These are phyloP conservation scores for Lordiphosa collinella DNA, from an alignment of 1,140 invertebrate species.

Conservation along the genomic window DNA sequence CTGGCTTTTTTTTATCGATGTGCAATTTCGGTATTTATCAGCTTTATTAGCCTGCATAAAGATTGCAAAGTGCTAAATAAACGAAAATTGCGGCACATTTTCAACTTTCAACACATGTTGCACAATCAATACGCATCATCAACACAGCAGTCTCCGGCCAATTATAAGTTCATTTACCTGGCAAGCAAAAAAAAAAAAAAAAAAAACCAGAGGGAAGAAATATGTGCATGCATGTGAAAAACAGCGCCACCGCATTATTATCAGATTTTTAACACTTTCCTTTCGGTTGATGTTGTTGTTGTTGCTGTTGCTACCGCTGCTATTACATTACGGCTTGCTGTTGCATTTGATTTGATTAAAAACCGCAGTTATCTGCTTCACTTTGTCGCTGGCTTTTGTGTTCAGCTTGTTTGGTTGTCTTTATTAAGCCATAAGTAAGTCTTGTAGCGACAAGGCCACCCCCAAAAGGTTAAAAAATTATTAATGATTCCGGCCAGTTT, in stretches of 20 bases:
- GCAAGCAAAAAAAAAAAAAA: constrained; percentile 34
- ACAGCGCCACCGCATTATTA: constrained; percentile 71
- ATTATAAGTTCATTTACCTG: constrained; percentile 77
- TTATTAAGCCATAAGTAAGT: constrained; percentile 23
- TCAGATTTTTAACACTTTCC: constrained; percentile 76
- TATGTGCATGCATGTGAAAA: constrained; percentile 67
- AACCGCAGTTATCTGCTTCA: constrained; percentile 73
- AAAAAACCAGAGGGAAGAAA: constrained; percentile 51
- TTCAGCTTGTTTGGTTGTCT: constrained; percentile 21
- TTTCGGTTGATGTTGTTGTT: constrained; percentile 25
- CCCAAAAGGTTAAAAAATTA: constrained; percentile 32
- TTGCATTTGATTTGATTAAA: constrained; percentile 74
- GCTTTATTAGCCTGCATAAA: constrained; percentile 54
- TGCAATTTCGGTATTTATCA: constrained; percentile 37
- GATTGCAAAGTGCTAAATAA: constrained; percentile 63
- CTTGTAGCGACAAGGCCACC: constrained; percentile 50
- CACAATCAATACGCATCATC: constrained; percentile 44
- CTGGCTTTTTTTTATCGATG: constrained; percentile 26
- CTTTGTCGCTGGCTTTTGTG: constrained; percentile 45
- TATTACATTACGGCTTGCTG: constrained; percentile 53
- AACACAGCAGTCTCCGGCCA: constrained; percentile 52
- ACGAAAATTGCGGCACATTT: constrained; percentile 30
- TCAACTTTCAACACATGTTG: constrained; percentile 26
- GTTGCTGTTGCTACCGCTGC: constrained; percentile 9
- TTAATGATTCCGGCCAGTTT: constrained; percentile 32